Conservation (phyloP, 2,888 invertebrate genomes). For the Petrolisthes cinctipes region DNA sequence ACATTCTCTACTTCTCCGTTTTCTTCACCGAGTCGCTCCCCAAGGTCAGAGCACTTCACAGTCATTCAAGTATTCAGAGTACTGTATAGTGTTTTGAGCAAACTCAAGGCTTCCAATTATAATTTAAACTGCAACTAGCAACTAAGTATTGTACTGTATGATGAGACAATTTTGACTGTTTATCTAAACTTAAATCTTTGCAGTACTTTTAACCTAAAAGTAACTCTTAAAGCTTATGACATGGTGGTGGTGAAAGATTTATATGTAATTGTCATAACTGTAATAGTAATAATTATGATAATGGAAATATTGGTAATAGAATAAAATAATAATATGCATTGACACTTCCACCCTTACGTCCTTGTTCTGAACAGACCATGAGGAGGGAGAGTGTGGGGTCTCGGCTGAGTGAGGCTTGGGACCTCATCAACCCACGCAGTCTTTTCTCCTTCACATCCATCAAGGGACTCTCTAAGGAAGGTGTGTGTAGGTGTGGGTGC, state of each 20-base stretch:
- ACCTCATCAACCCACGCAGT: conserved; percentile 76
- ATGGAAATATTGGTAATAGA: neutral
- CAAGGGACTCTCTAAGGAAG: conserved; percentile 74
- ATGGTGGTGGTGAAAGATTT: neutral
- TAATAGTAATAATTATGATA: neutral
- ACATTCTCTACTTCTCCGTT: conserved; percentile 81
- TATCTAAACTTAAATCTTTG: no score
- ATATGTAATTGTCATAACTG: neutral
- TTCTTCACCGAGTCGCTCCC: conserved; percentile 88
- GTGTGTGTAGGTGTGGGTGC: conserved; percentile 60
- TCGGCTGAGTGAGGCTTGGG: conserved; percentile 77
- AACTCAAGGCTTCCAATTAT: no score
- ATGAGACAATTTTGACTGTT: no score
- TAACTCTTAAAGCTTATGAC: neutral
- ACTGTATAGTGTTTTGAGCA: no score
- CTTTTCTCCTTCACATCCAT: conserved; percentile 79
- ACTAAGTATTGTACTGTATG: no score
- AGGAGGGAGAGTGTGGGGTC: conserved; percentile 79
- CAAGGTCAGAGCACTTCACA: conserved; percentile 72
- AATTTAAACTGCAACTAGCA: no score
- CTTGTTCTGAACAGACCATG: conserved; percentile 75
- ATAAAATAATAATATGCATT: neutral
- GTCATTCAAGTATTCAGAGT: neutral
- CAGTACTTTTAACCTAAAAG: no score
- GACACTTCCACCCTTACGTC: neutral